Percentiles rank a stretch among this genome's conserved stretches.
phyloP scores from a whole-genome alignment of 92 coral and sea anemone genomes.

The Plumapathes pennacea region DNA sequence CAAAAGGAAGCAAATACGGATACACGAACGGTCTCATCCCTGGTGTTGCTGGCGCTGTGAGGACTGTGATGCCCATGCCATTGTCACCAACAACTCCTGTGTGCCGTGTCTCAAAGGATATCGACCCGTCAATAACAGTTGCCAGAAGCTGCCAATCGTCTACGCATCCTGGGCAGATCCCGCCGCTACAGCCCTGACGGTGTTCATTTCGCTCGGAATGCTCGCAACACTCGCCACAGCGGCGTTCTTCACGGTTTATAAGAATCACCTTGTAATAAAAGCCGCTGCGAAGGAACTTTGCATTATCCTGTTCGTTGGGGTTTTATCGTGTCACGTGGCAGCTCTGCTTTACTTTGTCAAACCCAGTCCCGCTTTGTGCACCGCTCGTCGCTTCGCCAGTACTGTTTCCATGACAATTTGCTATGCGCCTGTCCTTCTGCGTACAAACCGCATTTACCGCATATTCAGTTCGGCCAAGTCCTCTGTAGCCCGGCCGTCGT shows the following conservation, averaged over 20 bases:
- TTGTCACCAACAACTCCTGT: slow-evolving; percentile 75
- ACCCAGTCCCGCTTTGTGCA: slow-evolving; percentile 67
- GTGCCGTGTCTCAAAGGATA: slow-evolving; percentile 60
- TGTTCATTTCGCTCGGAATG: slow-evolving; percentile 43
- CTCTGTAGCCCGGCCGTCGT: slow-evolving; percentile 80
- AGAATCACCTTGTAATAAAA: slow-evolving; percentile 71
- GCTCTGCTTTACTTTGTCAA: slow-evolving; percentile 52
- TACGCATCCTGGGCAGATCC: slow-evolving; percentile 48
- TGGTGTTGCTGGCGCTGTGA: slow-evolving; percentile 86
- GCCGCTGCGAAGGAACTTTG: slow-evolving; percentile 89
- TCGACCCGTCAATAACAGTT: slow-evolving; percentile 53
- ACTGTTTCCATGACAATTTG: slow-evolving; percentile 65
- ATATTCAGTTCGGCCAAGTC: slow-evolving; percentile 78
- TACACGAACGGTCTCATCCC: slow-evolving; percentile 38
- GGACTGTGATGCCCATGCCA: slow-evolving; percentile 37
- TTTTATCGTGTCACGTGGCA: slow-evolving; percentile 60
- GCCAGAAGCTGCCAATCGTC: slow-evolving; percentile 46
- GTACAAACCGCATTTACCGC: slow-evolving; percentile 90
- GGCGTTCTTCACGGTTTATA: slow-evolving; percentile 50
- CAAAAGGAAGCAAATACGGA: slow-evolving; percentile 27
- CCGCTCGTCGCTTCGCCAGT: slow-evolving; percentile 55
- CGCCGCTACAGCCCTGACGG: slow-evolving; percentile 28
- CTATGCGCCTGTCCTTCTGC: slow-evolving; percentile 92
- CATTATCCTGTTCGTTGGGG: slow-evolving; percentile 63
- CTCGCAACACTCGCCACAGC: slow-evolving; percentile 51